Conservation (phyloP, 2,113 vertebrate genomes). For the Corythornis cristatus region DNA sequence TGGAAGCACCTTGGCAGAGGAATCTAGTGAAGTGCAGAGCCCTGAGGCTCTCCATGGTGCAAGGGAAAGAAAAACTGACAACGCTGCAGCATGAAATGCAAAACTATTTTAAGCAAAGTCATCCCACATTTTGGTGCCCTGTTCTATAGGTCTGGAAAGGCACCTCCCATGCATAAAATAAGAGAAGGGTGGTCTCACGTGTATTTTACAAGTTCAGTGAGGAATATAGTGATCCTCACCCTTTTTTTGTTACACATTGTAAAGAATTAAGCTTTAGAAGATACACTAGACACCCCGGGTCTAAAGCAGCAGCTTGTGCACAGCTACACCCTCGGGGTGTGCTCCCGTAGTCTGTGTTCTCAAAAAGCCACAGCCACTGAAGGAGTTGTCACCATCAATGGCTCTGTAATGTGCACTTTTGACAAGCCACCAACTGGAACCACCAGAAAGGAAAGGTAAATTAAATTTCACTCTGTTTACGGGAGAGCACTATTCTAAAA, state of each 20-base stretch:
- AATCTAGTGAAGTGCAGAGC: neutral
- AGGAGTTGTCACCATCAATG: neutral
- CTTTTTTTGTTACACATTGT: neutral
- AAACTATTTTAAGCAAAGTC: neutral
- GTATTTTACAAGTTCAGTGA: neutral
- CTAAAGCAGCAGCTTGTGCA: neutral
- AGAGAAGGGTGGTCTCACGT: neutral
- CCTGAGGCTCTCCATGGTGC: neutral
- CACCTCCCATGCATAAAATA: neutral
- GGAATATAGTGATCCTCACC: neutral
- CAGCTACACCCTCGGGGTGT: neutral
- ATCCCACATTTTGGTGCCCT: neutral
- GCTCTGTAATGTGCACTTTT: neutral
- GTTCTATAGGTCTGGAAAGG: neutral
- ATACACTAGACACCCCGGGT: neutral
- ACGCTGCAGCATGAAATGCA: neutral
- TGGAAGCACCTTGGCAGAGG: neutral
- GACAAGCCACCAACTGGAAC: neutral
- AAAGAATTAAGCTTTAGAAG: neutral
- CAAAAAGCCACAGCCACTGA: neutral
- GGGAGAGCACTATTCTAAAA: neutral
- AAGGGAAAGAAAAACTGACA: neutral
- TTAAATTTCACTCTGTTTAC: neutral
- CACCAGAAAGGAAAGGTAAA: neutral
- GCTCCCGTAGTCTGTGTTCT: neutral